Evolutionary conservation across 2,888 invertebrate genomes (phyloP).

Genomic region (Standfussiana lucernea): DNA sequence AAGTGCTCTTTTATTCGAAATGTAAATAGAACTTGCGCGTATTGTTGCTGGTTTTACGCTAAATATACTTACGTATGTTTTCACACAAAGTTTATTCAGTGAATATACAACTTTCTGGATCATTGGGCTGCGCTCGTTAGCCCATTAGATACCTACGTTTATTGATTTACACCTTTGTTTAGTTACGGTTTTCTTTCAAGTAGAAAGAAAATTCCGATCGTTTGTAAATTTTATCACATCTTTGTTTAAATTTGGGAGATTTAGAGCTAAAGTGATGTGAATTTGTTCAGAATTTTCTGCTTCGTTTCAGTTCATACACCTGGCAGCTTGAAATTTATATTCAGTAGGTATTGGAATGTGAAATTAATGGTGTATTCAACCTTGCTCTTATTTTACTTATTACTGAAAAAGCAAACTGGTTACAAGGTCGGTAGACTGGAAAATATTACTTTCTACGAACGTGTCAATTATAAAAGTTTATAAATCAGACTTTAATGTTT

Average conservation of each 20-base stretch:
- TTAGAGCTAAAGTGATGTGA: constrained; percentile 14
- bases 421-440: not conserved
- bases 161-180: constrained; percentile 60
- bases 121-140: constrained; percentile 58
- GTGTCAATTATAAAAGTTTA: constrained; percentile 8
- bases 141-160: constrained; percentile 55
- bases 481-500: not conserved
- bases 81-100: constrained; percentile 57
- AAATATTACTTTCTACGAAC: not conserved
- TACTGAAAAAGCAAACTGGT: constrained; percentile 5
- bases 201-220: constrained; percentile 43
- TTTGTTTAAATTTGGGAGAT: constrained; percentile 34
- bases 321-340: constrained; percentile 23
- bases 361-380: constrained; percentile 29
- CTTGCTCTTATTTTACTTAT: constrained; percentile 18
- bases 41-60: constrained; percentile 34
- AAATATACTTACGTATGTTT: constrained; percentile 19
- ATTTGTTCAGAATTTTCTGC: constrained; percentile 25
- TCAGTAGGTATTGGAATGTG: constrained; percentile 17
- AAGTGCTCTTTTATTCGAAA: constrained; percentile 22
- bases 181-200: constrained; percentile 49
- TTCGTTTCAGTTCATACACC: constrained; percentile 30
- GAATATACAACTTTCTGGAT: constrained; percentile 53
- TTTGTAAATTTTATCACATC: constrained; percentile 47
- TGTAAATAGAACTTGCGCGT: constrained; percentile 21